phyloP scores from a whole-genome alignment of 2,888 invertebrate species.

The Tetramorium bicarinatum region DNA sequence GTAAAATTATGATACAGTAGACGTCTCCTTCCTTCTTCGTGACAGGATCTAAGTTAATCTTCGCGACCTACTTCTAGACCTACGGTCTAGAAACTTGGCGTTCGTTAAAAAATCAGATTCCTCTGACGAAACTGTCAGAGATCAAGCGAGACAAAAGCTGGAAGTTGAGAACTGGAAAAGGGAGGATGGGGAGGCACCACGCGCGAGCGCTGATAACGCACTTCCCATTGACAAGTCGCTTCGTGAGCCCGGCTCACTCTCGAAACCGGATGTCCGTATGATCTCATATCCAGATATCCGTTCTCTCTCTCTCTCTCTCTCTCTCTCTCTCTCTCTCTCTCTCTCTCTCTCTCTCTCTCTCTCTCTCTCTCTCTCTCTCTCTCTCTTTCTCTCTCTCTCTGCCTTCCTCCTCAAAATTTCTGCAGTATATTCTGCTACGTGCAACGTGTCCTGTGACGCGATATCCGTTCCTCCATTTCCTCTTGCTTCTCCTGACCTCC shows the following conservation, averaged over 20 bases:
- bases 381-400: constrained; percentile 41
- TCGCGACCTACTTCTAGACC: constrained; percentile 44
- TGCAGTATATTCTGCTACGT: constrained; percentile 28
- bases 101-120: constrained; percentile 66
- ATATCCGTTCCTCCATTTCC: background rate
- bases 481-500: background rate
- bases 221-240: constrained; percentile 85
- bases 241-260: constrained; percentile 70
- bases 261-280: constrained; percentile 81
- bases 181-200: constrained; percentile 74
- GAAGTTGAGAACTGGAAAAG: constrained; percentile 66
- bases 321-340: constrained; percentile 55
- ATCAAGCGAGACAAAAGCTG: constrained; percentile 61
- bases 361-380: constrained; percentile 44
- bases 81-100: constrained; percentile 28
- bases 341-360: constrained; percentile 45
- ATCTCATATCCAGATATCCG: constrained; percentile 81
- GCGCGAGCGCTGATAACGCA: constrained; percentile 82
- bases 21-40: background rate
- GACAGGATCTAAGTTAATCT: constrained; percentile 36
- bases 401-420: constrained; percentile 22
- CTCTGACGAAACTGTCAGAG: constrained; percentile 58
- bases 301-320: constrained; percentile 29
- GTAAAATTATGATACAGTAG: constrained; percentile 17
- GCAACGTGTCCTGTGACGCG: constrained; percentile 13